Base-by-base conservation (phyloP, 2,113 vertebrate genomes). In the Crocuta crocuta region DNA sequence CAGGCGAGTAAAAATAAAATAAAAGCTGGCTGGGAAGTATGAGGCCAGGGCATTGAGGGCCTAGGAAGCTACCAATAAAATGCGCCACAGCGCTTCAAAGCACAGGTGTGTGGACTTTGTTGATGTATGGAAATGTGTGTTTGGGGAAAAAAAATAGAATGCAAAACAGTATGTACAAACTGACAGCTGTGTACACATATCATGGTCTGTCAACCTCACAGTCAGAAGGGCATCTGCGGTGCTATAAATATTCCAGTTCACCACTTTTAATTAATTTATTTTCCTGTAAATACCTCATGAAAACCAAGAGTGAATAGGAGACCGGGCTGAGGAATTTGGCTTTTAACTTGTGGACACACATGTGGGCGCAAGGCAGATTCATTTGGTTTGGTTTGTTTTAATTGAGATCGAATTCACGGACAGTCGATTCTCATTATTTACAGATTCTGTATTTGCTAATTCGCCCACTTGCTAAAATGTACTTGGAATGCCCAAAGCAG, bases 51-150 rank as follows among this genome's bases (percentile, higher is more conserved):
- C 17, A 0, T 26, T 15, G 39, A 65, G 91, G 79, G 79, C 85
- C 78, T 61, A 43, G 66, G 61, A 80, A 94, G 43, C 43, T 7
- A 65, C 24, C 33, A 4, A 33, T 35, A 8, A 83, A 43, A 35
- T 4, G 39, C 58, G 33, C 81, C 43, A 5, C 21, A 45, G 21
- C 73, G 33, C 93, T 81, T 86, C 71, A 61, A 91, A 28, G 4
- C 33, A 33, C 98, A 95, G 94, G 73, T 87, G 97, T 70, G 48
- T 31, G 53, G 58, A 24, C 35, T 58, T 55, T 61, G 83, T 68
- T 87, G 82, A 89, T 39, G 31, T 65, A 92, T 92, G 95, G 35
- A 93, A 95, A 91, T 83, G 21, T 17, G 39, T n/a, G 48, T 95
- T 85, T 55, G 55, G 55, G 55, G 7, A 0, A 16, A 39, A 24